phyloP scores from a whole-genome alignment of 2,113 vertebrate genomes.

The Bungarus multicinctus region DNA sequence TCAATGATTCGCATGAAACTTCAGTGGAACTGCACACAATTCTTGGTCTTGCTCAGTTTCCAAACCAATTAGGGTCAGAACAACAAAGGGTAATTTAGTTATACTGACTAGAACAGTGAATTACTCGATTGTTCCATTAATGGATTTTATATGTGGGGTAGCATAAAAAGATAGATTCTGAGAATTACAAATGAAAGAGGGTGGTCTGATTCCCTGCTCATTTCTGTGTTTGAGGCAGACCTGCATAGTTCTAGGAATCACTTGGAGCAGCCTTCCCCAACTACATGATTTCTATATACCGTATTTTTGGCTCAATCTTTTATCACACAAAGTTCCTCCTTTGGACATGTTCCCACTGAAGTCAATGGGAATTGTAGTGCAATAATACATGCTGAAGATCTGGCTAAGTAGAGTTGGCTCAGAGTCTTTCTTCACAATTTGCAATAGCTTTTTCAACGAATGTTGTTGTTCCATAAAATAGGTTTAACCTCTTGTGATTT shows the following conservation, averaged over 20 bases:
- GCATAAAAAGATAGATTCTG: background rate
- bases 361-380: background rate
- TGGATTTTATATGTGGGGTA: background rate
- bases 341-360: background rate
- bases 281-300: background rate
- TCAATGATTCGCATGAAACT: background rate
- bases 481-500: background rate
- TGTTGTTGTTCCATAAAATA: background rate
- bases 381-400: background rate
- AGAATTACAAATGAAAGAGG: background rate
- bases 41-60: background rate
- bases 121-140: background rate
- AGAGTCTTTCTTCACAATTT: background rate
- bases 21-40: background rate
- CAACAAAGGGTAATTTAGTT: background rate
- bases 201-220: background rate
- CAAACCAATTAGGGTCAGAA: background rate
- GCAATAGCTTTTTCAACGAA: background rate
- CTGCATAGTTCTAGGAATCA: background rate
- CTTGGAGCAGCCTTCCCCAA: background rate
- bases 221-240: background rate
- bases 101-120: background rate
- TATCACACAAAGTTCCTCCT: background rate
- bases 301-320: background rate
- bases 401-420: background rate